Percentiles rank a stretch among this genome's conserved stretches.
These are phyloP conservation scores for Misgurnus anguillicaudatus DNA, from an alignment of 2,113 vertebrate genomes.

Conservation along the genomic window DNA sequence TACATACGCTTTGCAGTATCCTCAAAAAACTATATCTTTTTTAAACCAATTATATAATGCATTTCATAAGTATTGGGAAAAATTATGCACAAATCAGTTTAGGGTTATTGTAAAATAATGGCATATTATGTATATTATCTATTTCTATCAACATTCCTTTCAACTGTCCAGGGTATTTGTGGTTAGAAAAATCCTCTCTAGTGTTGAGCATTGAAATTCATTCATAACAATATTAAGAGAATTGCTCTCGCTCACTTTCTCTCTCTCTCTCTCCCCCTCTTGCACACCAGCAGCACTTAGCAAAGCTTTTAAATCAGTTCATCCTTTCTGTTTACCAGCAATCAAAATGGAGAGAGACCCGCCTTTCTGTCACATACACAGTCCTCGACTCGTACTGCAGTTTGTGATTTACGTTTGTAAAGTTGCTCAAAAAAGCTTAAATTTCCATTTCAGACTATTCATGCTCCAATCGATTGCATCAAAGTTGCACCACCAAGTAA, in stretches of 20 bases:
- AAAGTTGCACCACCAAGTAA: not conserved
- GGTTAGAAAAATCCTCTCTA: not conserved
- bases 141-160: not conserved
- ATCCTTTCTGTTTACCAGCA: conserved; percentile 6
- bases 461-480: not conserved
- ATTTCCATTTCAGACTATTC: not conserved
- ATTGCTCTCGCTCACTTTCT: too few relatives aligned
- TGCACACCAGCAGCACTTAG: conserved; percentile 26
- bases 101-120: not conserved
- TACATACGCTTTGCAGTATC: too few relatives aligned
- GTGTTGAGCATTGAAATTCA: conserved; percentile 22
- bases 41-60: too few relatives aligned
- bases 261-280: too few relatives aligned
- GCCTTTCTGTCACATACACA: not conserved
- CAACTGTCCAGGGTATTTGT: not conserved
- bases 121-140: not conserved
- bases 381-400: not conserved
- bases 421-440: not conserved
- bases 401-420: not conserved
- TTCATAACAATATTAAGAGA: conserved; percentile 19
- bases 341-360: not conserved
- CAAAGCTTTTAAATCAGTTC: conserved; percentile 25
- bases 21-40: too few relatives aligned
- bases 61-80: too few relatives aligned
- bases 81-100: not conserved